Conservation (phyloP, 2,113 vertebrate genomes). For the Connochaetes taurinus region DNA sequence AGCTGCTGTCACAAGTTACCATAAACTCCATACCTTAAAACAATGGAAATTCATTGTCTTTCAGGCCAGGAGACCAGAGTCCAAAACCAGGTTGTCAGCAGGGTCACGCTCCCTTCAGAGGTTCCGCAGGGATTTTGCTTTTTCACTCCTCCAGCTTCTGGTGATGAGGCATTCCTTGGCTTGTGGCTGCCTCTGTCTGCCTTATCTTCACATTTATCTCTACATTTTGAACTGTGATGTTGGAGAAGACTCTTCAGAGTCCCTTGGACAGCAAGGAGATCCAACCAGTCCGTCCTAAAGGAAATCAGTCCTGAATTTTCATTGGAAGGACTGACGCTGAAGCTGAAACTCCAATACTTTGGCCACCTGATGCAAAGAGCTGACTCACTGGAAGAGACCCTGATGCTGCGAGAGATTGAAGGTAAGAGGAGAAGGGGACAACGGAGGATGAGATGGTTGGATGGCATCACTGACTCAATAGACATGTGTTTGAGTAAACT, state of each 20-base stretch:
- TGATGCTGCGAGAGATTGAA: background rate
- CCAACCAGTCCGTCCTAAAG: background rate
- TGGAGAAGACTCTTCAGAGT: background rate
- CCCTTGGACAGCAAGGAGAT: background rate
- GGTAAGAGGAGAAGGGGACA: rapidly evolving
- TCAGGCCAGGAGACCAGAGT: background rate
- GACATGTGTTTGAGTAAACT: background rate
- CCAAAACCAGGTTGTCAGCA: background rate
- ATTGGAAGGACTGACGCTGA: background rate
- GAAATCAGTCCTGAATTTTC: background rate
- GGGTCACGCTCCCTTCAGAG: background rate
- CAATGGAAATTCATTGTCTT: background rate
- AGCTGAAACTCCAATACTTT: background rate
- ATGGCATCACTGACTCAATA: background rate
- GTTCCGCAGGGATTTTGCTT: background rate
- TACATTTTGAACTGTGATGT: background rate
- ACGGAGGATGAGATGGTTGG: background rate
- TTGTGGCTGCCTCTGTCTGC: background rate
- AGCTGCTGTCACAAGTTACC: background rate
- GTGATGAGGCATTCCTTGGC: no score
- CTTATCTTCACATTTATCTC: background rate
- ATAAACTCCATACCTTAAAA: background rate
- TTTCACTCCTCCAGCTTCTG: background rate
- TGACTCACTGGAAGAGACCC: background rate
- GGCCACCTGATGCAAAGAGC: background rate